Evolutionary conservation across 2,888 invertebrate species (phyloP).

Genomic region (Mongoloraphidia duomilia): DNA sequence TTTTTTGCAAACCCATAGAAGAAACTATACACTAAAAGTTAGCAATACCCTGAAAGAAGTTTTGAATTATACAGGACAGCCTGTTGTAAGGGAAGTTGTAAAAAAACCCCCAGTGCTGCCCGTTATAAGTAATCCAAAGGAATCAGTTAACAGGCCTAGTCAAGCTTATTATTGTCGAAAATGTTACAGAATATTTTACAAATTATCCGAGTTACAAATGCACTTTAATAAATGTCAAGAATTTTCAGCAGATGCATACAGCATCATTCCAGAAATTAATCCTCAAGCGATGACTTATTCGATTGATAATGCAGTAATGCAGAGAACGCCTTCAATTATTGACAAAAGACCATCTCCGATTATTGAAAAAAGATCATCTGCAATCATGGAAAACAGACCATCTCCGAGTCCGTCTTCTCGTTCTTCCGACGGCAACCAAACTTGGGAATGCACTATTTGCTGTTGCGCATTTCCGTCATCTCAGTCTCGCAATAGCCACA

Average conservation of each 20-base stretch:
- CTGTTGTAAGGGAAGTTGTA: not conserved
- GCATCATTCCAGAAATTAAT: not conserved
- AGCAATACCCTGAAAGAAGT: no score
- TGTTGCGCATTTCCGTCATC: not conserved
- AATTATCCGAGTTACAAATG: not conserved
- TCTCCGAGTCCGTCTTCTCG: no score
- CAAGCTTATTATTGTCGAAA: slow-evolving; percentile 3
- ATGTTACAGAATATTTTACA: slow-evolving; percentile 4
- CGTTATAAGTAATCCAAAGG: not conserved
- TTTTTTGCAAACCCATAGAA: no score
- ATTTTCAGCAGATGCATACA: no score
- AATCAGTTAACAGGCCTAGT: not conserved
- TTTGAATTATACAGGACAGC: not conserved
- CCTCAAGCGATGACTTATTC: not conserved
- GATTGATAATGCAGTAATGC: no score
- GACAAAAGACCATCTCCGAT: no score
- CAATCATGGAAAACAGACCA: no score
- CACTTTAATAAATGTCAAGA: not conserved
- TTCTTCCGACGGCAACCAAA: no score
- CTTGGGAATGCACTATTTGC: not conserved
- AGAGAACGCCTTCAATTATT: no score
- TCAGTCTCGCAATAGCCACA: slow-evolving; percentile 6
- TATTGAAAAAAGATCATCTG: no score
- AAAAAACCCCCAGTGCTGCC: not conserved
- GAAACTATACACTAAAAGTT: no score